Base-by-base conservation (phyloP, 2,797 vertebrate species). In the Hydrocynus forskahlii region DNA sequence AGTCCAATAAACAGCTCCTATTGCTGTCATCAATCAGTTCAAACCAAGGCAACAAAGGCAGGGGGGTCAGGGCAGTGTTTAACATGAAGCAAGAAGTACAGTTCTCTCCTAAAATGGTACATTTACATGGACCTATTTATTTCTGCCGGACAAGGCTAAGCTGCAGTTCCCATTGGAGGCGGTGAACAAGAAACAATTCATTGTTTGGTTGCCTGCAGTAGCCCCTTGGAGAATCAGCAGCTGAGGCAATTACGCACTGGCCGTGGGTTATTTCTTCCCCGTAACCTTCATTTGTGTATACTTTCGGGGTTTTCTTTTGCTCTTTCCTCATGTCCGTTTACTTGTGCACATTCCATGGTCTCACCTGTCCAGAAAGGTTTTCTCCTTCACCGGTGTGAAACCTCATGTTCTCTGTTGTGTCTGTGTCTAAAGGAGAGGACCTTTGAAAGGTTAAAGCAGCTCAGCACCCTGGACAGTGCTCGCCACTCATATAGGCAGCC, bases 361-460 rank as follows among this genome's bases (percentile, higher is more conserved):
- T 40, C 69, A 75, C 67, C 83, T 78, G 81, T 81, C 76, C 82
- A 76, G 68, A 83, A 86, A 79, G 82, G 79, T 81, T 78, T 81
- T 70, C 76, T 75, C 72, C 69, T 72, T 83, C 83, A 81, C 76
- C 81, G 79, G 78, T 77, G 81, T 87, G 86, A 81, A 83, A 73
- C 74, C 50, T 74, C 38, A 23, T 78, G 48, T 75, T 35, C 55
- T 55, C 54, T 59, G n/a, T 43, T 12, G 45, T 23, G 54, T 62
- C 52, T 38, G 48, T 69, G 74, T 69, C 70, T 70, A 4, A 43
- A 40, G 45, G 63, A 45, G 70, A 74, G 63, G 74, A 78, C 63
- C 79, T 81, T 80, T 81, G 74, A 83, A 83, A 83, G 81, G 71
- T 70, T 83, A 73, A 57, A 73, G 54, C 29, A 71, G 73, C 50